phyloP scores from a whole-genome alignment of 2,888 invertebrate genomes.

The Sabellastarte sp. region DNA sequence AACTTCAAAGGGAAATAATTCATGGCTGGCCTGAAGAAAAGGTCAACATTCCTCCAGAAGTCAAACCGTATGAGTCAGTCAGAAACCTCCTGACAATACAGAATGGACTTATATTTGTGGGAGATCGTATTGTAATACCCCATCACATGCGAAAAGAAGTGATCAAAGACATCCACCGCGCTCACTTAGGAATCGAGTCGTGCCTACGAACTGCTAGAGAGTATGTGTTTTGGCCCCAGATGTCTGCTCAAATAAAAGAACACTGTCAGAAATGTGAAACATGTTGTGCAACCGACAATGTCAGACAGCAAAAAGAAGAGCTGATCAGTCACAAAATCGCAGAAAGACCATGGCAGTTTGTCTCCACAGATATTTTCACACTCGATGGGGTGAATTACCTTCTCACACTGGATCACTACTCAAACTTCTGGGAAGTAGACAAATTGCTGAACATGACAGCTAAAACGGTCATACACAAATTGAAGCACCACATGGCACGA shows the following conservation, averaged over 20 bases:
- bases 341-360: neutral
- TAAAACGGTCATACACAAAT: neutral
- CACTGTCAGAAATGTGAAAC: neutral
- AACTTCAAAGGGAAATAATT: neutral
- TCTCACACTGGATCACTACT: neutral
- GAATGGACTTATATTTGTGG: slow-evolving; percentile 13
- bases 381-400: neutral
- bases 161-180: slow-evolving; percentile 11
- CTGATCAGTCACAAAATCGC: neutral
- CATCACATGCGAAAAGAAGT: slow-evolving; percentile 10
- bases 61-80: slow-evolving; percentile 2
- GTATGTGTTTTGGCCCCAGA: slow-evolving; percentile 13
- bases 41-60: neutral
- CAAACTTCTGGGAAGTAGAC: neutral
- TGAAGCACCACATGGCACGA: neutral
- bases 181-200: slow-evolving; percentile 10
- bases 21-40: slow-evolving; percentile 11
- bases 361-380: neutral
- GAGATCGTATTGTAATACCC: slow-evolving; percentile 12
- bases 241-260: slow-evolving; percentile 1
- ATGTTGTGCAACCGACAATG: neutral
- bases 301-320: neutral
- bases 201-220: slow-evolving; percentile 9
- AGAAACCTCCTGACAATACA: slow-evolving; percentile 4
- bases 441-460: neutral